Evolutionary conservation across 2,888 invertebrate genomes (phyloP).

Genomic region (Oscheius sp.): DNA sequence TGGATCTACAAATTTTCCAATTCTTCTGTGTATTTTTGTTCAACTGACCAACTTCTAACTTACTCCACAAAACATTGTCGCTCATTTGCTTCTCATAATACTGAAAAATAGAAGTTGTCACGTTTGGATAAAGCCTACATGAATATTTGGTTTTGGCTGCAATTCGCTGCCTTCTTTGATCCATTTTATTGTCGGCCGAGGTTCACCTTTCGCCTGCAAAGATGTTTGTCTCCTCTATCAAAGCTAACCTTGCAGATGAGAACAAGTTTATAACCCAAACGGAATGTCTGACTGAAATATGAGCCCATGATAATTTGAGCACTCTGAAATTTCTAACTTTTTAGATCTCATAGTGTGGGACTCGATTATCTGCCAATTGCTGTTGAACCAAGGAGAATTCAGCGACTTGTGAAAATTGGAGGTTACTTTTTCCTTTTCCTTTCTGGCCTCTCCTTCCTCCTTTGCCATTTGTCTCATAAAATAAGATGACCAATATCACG

Average conservation of each 20-base stretch:
- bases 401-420: constrained; percentile 72
- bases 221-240: background rate
- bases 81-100: constrained; percentile 71
- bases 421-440: constrained; percentile 69
- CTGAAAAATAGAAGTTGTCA: constrained; percentile 41
- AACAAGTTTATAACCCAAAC: constrained; percentile 91
- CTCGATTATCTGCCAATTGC: constrained; percentile 68
- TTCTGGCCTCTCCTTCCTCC: constrained; percentile 67
- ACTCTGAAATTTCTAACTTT: constrained; percentile 55
- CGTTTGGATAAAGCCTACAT: constrained; percentile 55
- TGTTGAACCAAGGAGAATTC: constrained; percentile 71
- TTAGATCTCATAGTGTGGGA: constrained; percentile 24
- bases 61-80: constrained; percentile 69
- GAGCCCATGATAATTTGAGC: constrained; percentile 72
- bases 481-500: background rate
- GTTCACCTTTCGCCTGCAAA: constrained; percentile 85
- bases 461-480: constrained; percentile 39
- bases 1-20: constrained; percentile 58
- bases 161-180: constrained; percentile 94
- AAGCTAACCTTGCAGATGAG: constrained; percentile 81
- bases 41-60: constrained; percentile 67
- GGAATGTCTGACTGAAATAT: constrained; percentile 69
- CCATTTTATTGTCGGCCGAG: constrained; percentile 92
- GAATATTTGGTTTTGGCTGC: constrained; percentile 76
- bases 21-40: background rate